Evolutionary conservation across 1,140 invertebrate species (phyloP), one percentile per base, ranked within the genome.

Genomic region (Nasonia giraulti): DNA sequence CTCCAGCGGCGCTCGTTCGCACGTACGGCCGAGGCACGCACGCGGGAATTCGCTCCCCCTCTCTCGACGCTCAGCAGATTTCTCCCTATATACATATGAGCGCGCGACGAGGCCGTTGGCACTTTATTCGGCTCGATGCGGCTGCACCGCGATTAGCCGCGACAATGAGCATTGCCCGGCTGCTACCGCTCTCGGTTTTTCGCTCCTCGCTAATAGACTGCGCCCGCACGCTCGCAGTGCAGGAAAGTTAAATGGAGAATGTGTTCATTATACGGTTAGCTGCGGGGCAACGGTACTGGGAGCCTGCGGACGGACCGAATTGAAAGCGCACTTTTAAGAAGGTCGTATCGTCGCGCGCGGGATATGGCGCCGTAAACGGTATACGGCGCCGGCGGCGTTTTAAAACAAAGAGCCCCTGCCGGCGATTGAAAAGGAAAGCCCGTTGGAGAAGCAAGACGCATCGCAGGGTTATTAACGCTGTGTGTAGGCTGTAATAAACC

Each of bases 1-100:
- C 89, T 87, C 76, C 73, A 37, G 86, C 88, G 82, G 62, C 14
- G 87, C 84, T 86, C 87, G 87, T 89, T 90, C 85, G 87, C 84
- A 82, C 86, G 84, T 88, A 87, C 74, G 17, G 1, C 8, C 6
- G 69, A 73, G 40, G 81, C 33, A 23, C 55, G n/a, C 50, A 33
- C 31, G 62, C 33, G 69, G 68, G 83, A 86, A 86, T 87, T 87
- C 78, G 50, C 81, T n/a, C 68, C n/a, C 47, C 5, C 33, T 37
- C 33, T 37, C 68, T 44, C 85, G 55, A 23, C 40, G 14, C 71
- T 55, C 40, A 33, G 83, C 66, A 83, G 62, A 85, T 86, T 71
- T 81, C 47, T n/a, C 66, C n/a, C 71, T 44, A 44, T 40, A 40
- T 62, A 20, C 50, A 20, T 62, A 62, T n/a, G 5, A 0, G 14